These are phyloP conservation scores for Gila orcuttii DNA, from an alignment of 2,113 vertebrate genomes.

Conservation along the genomic window DNA sequence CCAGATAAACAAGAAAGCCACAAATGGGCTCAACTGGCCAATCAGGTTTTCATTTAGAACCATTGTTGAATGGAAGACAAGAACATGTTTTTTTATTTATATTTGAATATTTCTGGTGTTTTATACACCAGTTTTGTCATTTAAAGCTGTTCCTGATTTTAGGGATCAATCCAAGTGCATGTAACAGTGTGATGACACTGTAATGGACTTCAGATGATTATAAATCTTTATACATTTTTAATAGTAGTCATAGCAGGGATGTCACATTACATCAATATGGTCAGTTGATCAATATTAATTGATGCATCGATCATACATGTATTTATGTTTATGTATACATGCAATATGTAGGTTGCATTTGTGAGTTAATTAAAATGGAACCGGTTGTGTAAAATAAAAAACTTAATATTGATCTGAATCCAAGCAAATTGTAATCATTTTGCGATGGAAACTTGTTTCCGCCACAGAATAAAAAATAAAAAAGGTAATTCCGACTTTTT, in stretches of 20 bases:
- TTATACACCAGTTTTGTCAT: not conserved
- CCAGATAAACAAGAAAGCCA: conserved; percentile 27
- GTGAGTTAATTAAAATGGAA: no score
- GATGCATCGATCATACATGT: not conserved
- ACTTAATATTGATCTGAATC: not conserved
- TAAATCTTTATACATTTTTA: not conserved
- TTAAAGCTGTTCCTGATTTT: not conserved
- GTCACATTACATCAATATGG: not conserved
- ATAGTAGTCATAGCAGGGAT: no score
- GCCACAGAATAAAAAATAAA: no score
- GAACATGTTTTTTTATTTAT: conserved; percentile 1
- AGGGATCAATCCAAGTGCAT: not conserved
- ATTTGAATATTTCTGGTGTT: not conserved
- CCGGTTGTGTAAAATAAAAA: no score
- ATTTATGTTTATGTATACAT: no score
- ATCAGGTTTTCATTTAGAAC: not conserved
- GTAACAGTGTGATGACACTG: not conserved
- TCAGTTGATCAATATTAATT: not conserved
- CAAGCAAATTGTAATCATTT: not conserved
- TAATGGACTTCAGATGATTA: not conserved
- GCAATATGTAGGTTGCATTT: no score
- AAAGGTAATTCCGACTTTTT: no score
- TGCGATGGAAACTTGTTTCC: no score
- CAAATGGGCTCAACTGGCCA: not conserved
- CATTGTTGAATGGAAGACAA: not conserved